Evolutionary conservation across 2,113 vertebrate species (phyloP).

Genomic region (Vulpes lagopus): DNA sequence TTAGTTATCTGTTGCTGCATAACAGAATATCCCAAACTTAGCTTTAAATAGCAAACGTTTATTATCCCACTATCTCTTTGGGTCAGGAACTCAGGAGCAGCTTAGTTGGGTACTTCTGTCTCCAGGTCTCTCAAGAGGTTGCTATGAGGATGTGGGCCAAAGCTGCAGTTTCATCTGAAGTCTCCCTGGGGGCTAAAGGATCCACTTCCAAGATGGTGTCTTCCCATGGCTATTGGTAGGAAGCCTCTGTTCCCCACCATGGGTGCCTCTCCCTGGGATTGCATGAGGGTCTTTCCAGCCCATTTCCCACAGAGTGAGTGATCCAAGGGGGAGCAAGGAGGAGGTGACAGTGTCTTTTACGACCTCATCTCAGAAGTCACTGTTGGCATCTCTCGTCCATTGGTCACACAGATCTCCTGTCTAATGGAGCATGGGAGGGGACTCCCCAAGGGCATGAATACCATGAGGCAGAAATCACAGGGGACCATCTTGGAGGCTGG

Average conservation of each 20-base stretch:
- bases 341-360: fast-evolving
- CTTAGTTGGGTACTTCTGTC: neutral
- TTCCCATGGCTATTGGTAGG: fast-evolving
- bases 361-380: too few species aligned
- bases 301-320: fast-evolving
- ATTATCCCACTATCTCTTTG: fast-evolving
- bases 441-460: fast-evolving
- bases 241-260: neutral
- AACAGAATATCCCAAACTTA: fast-evolving
- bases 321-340: neutral
- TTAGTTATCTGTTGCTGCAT: fast-evolving
- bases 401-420: too few species aligned
- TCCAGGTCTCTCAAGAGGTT: fast-evolving
- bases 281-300: neutral
- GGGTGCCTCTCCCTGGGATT: fast-evolving
- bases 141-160: neutral
- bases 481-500: neutral
- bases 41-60: fast-evolving
- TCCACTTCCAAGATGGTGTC: fast-evolving
- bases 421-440: neutral
- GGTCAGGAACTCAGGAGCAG: neutral
- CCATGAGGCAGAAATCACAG: fast-evolving
- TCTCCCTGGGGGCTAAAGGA: fast-evolving
- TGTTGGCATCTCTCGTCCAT: neutral
- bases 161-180: neutral